These are phyloP conservation scores for Hirtodrosophila duncani DNA, from an alignment of 2,888 invertebrate genomes.

Conservation along the genomic window DNA sequence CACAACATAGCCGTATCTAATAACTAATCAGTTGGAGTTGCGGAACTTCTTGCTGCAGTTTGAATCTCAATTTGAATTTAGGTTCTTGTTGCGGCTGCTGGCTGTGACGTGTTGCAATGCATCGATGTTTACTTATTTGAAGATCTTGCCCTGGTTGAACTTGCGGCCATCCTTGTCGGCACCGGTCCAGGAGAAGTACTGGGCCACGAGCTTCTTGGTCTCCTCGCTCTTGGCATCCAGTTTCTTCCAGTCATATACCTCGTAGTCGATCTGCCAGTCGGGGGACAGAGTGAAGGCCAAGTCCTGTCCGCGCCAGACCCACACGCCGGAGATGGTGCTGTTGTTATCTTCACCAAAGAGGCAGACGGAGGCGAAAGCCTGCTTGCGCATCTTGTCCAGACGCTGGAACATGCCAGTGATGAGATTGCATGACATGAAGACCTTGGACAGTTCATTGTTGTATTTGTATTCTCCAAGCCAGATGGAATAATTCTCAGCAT, in stretches of 20 bases:
- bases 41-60: constrained; percentile 27
- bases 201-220: constrained; percentile 90
- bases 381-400: constrained; percentile 98
- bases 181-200: constrained; percentile 95
- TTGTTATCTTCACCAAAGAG: constrained; percentile 95
- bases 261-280: constrained; percentile 98
- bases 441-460: constrained; percentile 91
- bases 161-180: constrained; percentile 90
- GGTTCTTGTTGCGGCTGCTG: constrained; percentile 27
- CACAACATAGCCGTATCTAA: constrained; percentile 39
- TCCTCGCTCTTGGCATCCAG: constrained; percentile 88
- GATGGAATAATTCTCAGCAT: constrained; percentile 96
- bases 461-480: constrained; percentile 99
- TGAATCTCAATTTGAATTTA: constrained; percentile 57
- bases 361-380: constrained; percentile 95
- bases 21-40: constrained; percentile 51
- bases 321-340: constrained; percentile 95
- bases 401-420: constrained; percentile 99
- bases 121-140: constrained; percentile 84
- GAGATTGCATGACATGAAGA: constrained; percentile 99
- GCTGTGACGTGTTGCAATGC: constrained; percentile 6
- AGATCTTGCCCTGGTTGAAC: constrained; percentile 99
- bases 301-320: constrained; percentile 98
- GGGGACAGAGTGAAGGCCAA: constrained; percentile 93
- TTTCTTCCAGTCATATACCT: constrained; percentile 97